These are phyloP conservation scores for Brachyrhaphis roseni DNA, from an alignment of 2,797 vertebrate genomes.

Conservation along the genomic window DNA sequence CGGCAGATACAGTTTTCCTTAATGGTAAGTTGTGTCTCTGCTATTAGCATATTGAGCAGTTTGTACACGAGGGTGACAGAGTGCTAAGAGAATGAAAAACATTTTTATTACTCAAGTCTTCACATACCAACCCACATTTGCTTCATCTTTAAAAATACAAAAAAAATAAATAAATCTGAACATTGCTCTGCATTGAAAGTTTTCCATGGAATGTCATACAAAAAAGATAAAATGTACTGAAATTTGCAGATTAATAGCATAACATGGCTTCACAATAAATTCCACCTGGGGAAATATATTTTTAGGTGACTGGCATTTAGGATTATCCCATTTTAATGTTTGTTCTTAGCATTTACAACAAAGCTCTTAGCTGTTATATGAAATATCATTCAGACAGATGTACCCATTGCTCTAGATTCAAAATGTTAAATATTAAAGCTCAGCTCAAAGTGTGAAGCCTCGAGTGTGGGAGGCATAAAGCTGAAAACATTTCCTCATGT, in stretches of 20 bases:
- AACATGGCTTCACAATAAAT: not conserved
- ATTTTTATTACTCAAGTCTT: not conserved
- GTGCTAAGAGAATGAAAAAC: too few relatives aligned
- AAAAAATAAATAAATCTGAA: not conserved
- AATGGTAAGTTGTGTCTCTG: too few relatives aligned
- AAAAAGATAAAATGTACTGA: not conserved
- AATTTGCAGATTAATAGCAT: not conserved
- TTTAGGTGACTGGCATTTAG: not conserved
- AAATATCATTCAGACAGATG: not conserved
- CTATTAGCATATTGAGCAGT: too few relatives aligned
- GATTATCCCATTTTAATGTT: not conserved
- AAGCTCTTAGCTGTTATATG: not conserved
- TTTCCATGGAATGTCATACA: not conserved
- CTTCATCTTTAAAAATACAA: not conserved
- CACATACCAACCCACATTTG: not conserved
- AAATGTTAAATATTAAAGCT: not conserved
- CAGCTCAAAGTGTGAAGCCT: conserved; percentile 4
- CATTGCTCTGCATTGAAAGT: not conserved
- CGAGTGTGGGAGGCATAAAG: not conserved
- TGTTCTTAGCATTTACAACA: not conserved
- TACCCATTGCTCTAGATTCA: not conserved
- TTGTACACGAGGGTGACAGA: too few relatives aligned
- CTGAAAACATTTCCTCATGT: not conserved
- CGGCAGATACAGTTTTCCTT: too few relatives aligned
- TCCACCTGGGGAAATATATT: not conserved